Evolutionary conservation across 2,888 invertebrate species (phyloP).

Genomic region (Drosophila paramelanica): DNA sequence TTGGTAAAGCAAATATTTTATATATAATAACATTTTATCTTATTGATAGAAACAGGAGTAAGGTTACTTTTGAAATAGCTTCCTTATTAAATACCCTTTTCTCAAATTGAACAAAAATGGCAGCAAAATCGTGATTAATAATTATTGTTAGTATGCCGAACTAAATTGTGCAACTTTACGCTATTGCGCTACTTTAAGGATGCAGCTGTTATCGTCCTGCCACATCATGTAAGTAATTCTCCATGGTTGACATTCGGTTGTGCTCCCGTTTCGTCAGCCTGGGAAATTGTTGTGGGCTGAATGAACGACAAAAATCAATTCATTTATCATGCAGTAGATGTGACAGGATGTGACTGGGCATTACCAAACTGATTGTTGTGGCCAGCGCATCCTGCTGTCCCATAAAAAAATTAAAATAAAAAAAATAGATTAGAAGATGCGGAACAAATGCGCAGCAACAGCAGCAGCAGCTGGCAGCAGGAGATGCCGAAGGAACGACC

Average conservation of each 20-base stretch:
- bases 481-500: conserved; percentile 14
- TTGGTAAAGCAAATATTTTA: no score
- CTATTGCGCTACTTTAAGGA: no score
- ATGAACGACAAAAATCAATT: conserved; percentile 6
- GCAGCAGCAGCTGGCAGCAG: conserved; percentile 1
- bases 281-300: conserved; percentile 59
- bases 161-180: no score
- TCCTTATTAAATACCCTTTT: no score
- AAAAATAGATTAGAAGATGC: conserved; percentile 5
- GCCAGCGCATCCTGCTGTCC: conserved; percentile 37
- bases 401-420: conserved; percentile 6
- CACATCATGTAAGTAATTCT: conserved; percentile 13
- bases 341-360: conserved; percentile 68
- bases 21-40: no score
- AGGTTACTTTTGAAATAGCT: no score
- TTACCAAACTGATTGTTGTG: conserved; percentile 26
- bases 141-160: no score
- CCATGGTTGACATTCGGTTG: conserved; percentile 17
- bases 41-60: no score
- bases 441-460: conserved; percentile 41
- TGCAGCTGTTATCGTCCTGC: neutral
- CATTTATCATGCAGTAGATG: conserved; percentile 67
- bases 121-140: no score
- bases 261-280: conserved; percentile 44
- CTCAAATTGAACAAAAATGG: no score